A percentile compares a stretch with the other conserved stretches of the same genome.
These are phyloP conservation scores for Zapornia atra DNA, from an alignment of 2,113 vertebrate species.

Conservation along the genomic window DNA sequence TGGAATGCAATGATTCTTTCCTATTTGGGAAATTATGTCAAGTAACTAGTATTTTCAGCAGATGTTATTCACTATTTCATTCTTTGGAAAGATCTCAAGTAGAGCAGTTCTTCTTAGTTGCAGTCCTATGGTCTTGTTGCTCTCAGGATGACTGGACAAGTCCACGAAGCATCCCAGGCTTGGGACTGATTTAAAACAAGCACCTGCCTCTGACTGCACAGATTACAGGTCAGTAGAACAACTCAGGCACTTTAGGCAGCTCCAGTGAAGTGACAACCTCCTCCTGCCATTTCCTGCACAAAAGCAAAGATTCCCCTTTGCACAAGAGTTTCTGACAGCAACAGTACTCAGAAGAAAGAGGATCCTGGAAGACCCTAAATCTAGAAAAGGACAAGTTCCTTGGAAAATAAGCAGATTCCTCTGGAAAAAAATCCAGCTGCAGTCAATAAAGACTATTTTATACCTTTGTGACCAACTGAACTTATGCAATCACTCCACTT, in stretches of 20 bases:
- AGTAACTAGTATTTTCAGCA: background rate
- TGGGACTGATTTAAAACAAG: background rate
- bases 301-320: background rate
- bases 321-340: background rate
- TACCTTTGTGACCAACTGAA: slow-evolving; percentile 32
- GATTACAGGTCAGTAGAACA: background rate
- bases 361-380: background rate
- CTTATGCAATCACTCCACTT: slow-evolving; percentile 26
- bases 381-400: background rate
- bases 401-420: background rate
- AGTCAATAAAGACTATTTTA: slow-evolving; percentile 34
- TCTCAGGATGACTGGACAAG: background rate
- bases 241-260: background rate
- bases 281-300: rapidly evolving
- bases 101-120: background rate
- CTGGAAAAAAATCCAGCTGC: slow-evolving; percentile 10
- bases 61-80: background rate
- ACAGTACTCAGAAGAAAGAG: background rate
- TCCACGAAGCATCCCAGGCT: background rate
- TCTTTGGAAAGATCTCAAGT: background rate
- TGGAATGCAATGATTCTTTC: background rate
- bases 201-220: background rate
- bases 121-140: background rate
- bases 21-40: background rate
- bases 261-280: background rate